These are phyloP conservation scores for Australoheros scitulus DNA, from an alignment of 2,113 vertebrate species.

Conservation along the genomic window DNA sequence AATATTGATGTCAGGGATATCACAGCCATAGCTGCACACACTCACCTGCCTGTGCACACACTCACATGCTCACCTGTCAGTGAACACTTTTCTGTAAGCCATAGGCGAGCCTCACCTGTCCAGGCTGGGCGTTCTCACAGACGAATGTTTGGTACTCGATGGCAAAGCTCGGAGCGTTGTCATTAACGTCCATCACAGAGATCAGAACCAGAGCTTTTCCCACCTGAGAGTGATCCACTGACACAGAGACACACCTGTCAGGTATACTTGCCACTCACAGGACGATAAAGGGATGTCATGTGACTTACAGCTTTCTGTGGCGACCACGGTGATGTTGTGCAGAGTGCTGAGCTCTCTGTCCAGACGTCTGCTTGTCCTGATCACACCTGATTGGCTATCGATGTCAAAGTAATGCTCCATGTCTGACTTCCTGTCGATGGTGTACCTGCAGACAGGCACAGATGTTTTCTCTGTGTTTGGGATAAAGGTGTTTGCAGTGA, in stretches of 20 bases:
- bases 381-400: conserved; percentile 35
- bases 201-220: conserved; percentile 47
- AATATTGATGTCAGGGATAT: not conserved
- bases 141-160: not conserved
- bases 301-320: conserved; percentile 38
- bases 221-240: conserved; percentile 40
- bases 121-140: conserved; percentile 37
- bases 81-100: not conserved
- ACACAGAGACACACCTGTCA: conserved; percentile 12
- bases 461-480: not conserved
- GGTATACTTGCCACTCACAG: not conserved
- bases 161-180: conserved; percentile 42
- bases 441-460: conserved; percentile 27
- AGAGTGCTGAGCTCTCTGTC: conserved; percentile 34
- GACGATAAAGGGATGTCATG: not conserved
- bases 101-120: conserved; percentile 37
- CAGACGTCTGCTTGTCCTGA: conserved; percentile 23
- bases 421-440: conserved; percentile 32
- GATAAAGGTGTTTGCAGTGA: not conserved
- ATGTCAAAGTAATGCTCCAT: conserved; percentile 26
- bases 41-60: not conserved
- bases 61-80: not conserved
- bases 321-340: conserved; percentile 51
- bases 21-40: not conserved
- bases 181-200: conserved; percentile 46